Conservation (phyloP, 2,888 invertebrate species). For the Electrophaes corylata region DNA sequence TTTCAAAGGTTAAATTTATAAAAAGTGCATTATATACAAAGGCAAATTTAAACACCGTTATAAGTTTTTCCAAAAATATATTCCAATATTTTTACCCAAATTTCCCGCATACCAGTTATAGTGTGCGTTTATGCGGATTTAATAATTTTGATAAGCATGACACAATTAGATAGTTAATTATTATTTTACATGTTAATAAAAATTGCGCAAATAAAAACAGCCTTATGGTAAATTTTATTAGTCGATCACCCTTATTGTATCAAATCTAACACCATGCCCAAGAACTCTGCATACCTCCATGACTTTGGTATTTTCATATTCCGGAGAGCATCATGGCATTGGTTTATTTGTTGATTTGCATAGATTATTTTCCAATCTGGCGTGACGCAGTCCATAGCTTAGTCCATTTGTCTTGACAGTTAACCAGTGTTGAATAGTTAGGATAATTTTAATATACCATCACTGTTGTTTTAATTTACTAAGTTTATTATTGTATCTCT, state of each 20-base stretch:
- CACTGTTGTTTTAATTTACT: too few species aligned
- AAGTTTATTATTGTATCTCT: neutral
- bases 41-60: conserved; percentile 20
- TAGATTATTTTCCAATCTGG: too few species aligned
- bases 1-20: neutral
- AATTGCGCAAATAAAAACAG: conserved; percentile 1
- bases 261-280: conserved; percentile 6
- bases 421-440: too few species aligned
- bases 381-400: too few species aligned
- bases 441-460: too few species aligned
- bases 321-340: neutral
- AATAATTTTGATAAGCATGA: neutral
- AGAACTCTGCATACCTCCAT: conserved; percentile 7
- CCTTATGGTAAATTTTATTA: conserved; percentile 14
- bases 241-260: conserved; percentile 10
- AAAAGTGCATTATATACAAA: conserved; percentile 2
- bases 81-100: neutral
- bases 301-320: neutral
- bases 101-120: neutral
- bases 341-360: too few species aligned
- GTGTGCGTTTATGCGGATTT: neutral
- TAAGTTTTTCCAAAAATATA: neutral
- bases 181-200: neutral
- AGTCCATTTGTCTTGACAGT: too few species aligned
- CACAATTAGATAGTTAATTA: conserved; percentile 1